Conservation (phyloP, 2,797 vertebrate genomes). For the Myoxocephalus aenaeus region DNA sequence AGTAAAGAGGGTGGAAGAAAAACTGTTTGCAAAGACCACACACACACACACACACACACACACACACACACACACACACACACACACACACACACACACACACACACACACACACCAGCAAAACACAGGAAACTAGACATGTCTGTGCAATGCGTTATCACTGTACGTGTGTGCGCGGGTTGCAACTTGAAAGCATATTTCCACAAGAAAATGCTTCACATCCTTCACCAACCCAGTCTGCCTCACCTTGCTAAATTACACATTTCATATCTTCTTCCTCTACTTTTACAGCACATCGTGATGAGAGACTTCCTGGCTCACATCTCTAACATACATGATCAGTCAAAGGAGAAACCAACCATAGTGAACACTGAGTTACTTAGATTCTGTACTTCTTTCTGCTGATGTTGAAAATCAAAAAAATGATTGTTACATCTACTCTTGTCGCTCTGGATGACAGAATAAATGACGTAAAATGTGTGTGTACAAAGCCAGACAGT, state of each 20-base stretch:
- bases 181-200: constrained; percentile 59
- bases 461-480: constrained; percentile 21
- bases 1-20: constrained; percentile 17
- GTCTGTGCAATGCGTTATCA: constrained; percentile 51
- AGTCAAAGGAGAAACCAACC: background rate
- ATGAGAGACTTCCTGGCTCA: constrained; percentile 16
- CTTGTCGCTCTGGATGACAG: background rate
- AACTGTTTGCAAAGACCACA: constrained; percentile 42
- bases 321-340: background rate
- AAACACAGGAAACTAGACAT: constrained; percentile 50
- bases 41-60: constrained; percentile 23
- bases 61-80: background rate
- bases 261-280: constrained; percentile 22
- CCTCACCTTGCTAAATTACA: constrained; percentile 51
- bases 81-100: too few species aligned
- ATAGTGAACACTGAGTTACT: background rate
- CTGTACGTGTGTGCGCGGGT: constrained; percentile 8
- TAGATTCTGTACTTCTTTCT: background rate
- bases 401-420: background rate
- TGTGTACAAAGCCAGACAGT: constrained; percentile 23
- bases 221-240: constrained; percentile 36
- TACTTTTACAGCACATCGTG: constrained; percentile 15
- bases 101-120: constrained; percentile 63
- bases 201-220: constrained; percentile 40
- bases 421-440: background rate